Base-by-base conservation (phyloP, 2,113 vertebrate genomes). In the Aegotheles bennettii region DNA sequence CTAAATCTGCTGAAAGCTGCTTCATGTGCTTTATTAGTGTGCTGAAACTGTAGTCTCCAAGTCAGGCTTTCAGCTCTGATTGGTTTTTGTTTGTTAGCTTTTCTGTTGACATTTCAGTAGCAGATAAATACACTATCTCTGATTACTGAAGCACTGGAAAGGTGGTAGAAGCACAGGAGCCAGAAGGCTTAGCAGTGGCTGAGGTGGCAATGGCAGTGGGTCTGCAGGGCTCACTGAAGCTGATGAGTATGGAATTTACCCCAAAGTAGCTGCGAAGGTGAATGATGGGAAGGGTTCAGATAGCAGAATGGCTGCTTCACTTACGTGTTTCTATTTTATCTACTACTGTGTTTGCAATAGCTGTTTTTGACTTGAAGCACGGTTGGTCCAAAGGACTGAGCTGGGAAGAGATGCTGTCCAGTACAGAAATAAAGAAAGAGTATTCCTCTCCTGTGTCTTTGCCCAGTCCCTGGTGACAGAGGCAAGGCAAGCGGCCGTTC, bases 401-500 rank as follows among this genome's bases (percentile, higher is more conserved):
- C 6, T 70, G 89, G 38, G 61, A 70, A 10, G 16, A 61, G 25
- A 8, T 3, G 21, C 20, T 70, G 11, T 6, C 8, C 7, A 24
- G 42, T 13, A 24, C 40, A 56, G 14, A 54, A 33, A 40, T 1
- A 4, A 9, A 24, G 11, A 47, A 9, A 8, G 5, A 24, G 6
- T 7, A 0, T 48, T 64, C 3, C 47, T 51, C 9, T 29, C 6
- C 21, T 28, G 0, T 10, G 0, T 14, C 35, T 59, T 2, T 43
- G n/a, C 60, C 42, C 40, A 9, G 0, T 71, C 4, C 14, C 16
- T 0, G 11, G 21, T 28, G 20, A n/a, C n/a, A n/a, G n/a, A 2
- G 0, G 9, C 3, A 10, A 13, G 16, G 76, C 48, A 13, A 10
- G 9, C 20, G 3, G 6, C 80, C 0, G 0, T 9, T 31, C 2